phyloP scores from a whole-genome alignment of 2,888 invertebrate genomes.

The Erannis defoliaria region DNA sequence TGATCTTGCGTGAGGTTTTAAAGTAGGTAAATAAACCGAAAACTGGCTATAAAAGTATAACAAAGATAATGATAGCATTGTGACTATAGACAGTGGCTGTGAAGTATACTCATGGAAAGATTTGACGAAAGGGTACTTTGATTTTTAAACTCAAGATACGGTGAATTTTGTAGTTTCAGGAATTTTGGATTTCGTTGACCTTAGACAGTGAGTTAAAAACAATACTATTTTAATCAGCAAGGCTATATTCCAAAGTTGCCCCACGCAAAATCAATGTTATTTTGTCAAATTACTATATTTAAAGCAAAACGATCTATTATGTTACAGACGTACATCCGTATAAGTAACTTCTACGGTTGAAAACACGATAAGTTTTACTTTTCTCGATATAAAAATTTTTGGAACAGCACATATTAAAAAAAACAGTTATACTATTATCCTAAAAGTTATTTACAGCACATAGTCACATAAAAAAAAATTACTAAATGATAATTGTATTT shows the following conservation, averaged over 20 bases:
- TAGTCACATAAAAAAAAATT: no score
- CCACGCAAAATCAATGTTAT: no score
- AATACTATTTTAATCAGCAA: neutral
- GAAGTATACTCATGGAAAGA: constrained; percentile 20
- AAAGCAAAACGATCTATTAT: no score
- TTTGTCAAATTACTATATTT: no score
- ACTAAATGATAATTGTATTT: no score
- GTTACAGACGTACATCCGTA: no score
- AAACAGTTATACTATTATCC: neutral
- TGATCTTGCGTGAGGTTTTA: constrained; percentile 9
- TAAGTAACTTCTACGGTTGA: no score
- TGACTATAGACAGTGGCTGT: constrained; percentile 3
- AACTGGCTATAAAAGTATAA: constrained; percentile 18
- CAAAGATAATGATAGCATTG: constrained; percentile 12
- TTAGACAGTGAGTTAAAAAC: neutral
- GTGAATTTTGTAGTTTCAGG: constrained; percentile 17
- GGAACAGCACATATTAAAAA: no score
- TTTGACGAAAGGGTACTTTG: constrained; percentile 1
- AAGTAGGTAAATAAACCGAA: constrained; percentile 24
- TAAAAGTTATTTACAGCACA: no score
- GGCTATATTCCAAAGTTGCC: no score
- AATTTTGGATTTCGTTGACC: neutral
- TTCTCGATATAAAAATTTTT: no score
- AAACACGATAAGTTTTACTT: no score
- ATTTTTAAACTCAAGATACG: constrained; percentile 18